Evolutionary conservation across 2,888 invertebrate species (phyloP), one percentile per base, ranked within the genome.

Genomic region (Xiphydria camelus): DNA sequence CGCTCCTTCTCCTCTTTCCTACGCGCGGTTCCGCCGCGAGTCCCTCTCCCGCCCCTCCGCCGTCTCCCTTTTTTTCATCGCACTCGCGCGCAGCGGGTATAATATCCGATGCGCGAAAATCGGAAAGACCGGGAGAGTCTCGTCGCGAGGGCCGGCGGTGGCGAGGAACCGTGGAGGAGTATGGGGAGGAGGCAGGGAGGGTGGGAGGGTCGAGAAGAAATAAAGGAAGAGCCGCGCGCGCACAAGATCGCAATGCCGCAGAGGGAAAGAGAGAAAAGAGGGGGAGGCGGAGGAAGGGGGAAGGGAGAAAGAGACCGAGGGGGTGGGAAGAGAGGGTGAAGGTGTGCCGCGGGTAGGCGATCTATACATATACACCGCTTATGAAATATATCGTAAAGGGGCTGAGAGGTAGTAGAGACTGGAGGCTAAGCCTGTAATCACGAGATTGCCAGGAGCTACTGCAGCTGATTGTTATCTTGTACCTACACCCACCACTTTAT

Each of bases 401-500:
- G 54, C 49, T 32, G 55, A 53, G 58, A 53, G 53, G 56, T 45
- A 50, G 55, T 48, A 45, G 55, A 36, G 56, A 58, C 51, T 61
- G 59, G 51, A 50, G 65, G 62, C 66, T 68, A 70, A 71, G 69
- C 70, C 72, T 71, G 70, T 73, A 73, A 71, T 72, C 70, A 72
- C 62, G 59, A 69, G 70, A 73, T 70, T 68, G 71, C 73, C 70
- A 72, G 71, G 61, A 73, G 73, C 73, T 70, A 71, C 71, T 66
- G 73, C 70, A 69, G 70, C 69, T 66, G 70, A 72, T 73, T 71
- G 73, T 71, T 72, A 73, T 73, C 73, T 72, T 66, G 70, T 71
- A 71, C 70, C 69, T 73, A 72, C 73, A 73, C 73, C 73, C 73
- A 73, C 73, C 70, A 73, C 70, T 73, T 73, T 73, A 73, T 73